Conservation (phyloP, 1,140 invertebrate species). For the Melitaea cinxia region DNA sequence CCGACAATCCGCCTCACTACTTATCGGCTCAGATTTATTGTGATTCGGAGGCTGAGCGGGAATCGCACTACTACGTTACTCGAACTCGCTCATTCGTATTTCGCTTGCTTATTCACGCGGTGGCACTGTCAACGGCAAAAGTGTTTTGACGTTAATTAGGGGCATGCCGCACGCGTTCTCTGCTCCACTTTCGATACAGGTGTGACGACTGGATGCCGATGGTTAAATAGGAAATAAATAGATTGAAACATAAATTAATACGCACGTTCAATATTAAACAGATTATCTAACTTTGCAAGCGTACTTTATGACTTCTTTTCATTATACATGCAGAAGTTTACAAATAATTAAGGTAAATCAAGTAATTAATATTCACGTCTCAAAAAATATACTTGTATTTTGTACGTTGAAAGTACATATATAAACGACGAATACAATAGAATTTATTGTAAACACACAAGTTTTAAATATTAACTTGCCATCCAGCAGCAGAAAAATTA, state of each 20-base stretch:
- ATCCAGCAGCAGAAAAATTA: too few species aligned
- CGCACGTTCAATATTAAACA: background rate
- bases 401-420: too few species aligned
- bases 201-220: conserved; percentile 1
- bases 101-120: conserved; percentile 52
- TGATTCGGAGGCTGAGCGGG: conserved; percentile 72
- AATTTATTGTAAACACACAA: too few species aligned
- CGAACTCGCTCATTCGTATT: conserved; percentile 49
- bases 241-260: conserved; percentile 1
- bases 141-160: conserved; percentile 45
- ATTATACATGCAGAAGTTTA: too few species aligned
- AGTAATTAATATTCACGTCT: too few species aligned
- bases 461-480: too few species aligned
- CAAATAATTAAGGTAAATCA: too few species aligned
- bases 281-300: too few species aligned
- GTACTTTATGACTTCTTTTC: too few species aligned
- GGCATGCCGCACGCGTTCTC: conserved; percentile 37
- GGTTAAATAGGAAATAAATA: background rate
- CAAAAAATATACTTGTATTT: too few species aligned
- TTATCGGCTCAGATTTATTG: conserved; percentile 81
- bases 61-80: conserved; percentile 56
- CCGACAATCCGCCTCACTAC: conserved; percentile 75
- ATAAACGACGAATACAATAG: too few species aligned
- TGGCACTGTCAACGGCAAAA: conserved; percentile 52
- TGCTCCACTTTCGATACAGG: conserved; percentile 36